Conservation (phyloP, 2,888 invertebrate genomes). For the Halictus quadricinctus region DNA sequence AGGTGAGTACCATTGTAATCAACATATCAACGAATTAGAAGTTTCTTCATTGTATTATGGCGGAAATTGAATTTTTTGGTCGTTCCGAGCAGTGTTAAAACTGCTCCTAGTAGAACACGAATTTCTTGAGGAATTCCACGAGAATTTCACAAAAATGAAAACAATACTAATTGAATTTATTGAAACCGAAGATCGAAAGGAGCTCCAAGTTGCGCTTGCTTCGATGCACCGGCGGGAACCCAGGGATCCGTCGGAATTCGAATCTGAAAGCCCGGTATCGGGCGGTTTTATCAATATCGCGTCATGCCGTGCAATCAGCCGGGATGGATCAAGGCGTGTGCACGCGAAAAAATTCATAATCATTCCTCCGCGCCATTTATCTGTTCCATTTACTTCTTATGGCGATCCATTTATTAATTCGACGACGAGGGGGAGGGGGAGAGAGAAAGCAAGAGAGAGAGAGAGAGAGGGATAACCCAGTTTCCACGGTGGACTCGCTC, state of each 20-base stretch:
- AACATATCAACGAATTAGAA: no score
- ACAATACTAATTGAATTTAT: no score
- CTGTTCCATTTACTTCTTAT: constrained; percentile 37
- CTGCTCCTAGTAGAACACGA: no score
- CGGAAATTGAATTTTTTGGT: no score
- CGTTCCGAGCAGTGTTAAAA: no score
- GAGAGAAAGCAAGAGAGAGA: background rate
- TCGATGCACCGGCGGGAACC: background rate
- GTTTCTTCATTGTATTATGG: no score
- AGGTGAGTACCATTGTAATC: no score
- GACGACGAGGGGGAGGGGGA: constrained; percentile 17
- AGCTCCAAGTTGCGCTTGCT: background rate
- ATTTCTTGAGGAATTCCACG: no score
- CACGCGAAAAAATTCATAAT: constrained; percentile 14
- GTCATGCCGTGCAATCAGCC: background rate
- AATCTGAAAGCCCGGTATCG: background rate
- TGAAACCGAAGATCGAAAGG: no score
- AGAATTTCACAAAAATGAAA: no score
- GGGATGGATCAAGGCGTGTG: background rate
- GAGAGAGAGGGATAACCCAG: constrained; percentile 27
- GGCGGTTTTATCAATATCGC: background rate
- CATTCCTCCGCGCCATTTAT: constrained; percentile 18
- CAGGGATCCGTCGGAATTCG: background rate
- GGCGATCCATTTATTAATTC: constrained; percentile 51
- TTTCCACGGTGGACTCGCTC: constrained; percentile 23